A percentile compares a stretch with the other conserved stretches of the same genome.
Conservation (phyloP, 2,797 vertebrate species). For the Propithecus deckenii region DNA sequence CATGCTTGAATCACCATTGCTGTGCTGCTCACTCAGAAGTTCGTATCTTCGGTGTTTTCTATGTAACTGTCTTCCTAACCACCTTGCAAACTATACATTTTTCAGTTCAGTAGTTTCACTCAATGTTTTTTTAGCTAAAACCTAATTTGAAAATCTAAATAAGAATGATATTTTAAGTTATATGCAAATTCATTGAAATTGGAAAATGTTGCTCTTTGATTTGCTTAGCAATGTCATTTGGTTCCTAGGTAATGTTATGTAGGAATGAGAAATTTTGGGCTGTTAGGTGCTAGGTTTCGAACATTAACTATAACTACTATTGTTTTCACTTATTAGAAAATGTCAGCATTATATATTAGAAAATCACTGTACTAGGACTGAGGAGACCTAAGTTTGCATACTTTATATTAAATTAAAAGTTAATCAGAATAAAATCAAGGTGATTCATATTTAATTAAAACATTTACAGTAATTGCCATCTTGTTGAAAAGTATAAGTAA, state of each 20-base stretch:
- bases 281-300: not conserved
- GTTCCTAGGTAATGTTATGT: not conserved
- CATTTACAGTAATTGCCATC: not conserved
- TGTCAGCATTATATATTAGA: not conserved
- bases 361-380: not conserved
- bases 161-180: conserved; percentile 30
- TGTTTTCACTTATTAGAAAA: not conserved
- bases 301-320: not conserved
- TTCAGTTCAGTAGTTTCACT: not conserved
- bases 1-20: not conserved
- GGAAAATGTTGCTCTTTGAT: not conserved
- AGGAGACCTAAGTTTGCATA: not conserved
- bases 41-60: not conserved
- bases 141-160: conserved; percentile 59
- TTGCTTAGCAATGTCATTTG: not conserved
- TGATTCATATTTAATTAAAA: conserved; percentile 24
- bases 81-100: not conserved
- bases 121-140: conserved; percentile 31
- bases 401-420: conserved; percentile 25
- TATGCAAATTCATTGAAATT: not conserved
- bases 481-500: not conserved
- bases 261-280: not conserved
- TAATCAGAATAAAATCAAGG: not conserved
- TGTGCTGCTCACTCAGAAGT: not conserved
- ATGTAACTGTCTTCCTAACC: not conserved